Percentiles rank a stretch among this genome's conserved stretches.
These are phyloP conservation scores for Dendrocopos noguchii DNA, from an alignment of 2,113 vertebrate species.

Conservation along the genomic window DNA sequence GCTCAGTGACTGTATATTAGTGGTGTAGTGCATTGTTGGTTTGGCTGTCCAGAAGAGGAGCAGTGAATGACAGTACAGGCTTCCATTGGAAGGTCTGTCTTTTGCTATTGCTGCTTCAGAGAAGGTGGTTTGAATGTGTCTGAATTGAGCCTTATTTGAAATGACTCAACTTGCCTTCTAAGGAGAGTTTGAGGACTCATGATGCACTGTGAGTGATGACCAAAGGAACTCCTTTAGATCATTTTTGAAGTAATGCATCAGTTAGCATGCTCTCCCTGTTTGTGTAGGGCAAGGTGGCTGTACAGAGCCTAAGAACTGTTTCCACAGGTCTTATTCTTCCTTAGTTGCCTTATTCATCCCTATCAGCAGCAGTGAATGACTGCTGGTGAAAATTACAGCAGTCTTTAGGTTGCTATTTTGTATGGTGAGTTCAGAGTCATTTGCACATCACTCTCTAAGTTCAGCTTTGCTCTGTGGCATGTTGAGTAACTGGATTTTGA, in stretches of 20 bases:
- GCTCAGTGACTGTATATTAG: neutral
- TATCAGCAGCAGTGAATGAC: neutral
- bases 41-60: neutral
- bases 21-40: fast-evolving
- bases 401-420: neutral
- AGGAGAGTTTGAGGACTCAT: neutral
- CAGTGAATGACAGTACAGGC: neutral
- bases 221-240: neutral
- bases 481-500: neutral
- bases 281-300: neutral
- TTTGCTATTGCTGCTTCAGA: neutral
- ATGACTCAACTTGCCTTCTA: neutral
- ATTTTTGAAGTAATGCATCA: neutral
- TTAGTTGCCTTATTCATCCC: neutral
- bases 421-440: neutral
- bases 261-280: neutral
- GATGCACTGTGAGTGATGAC: neutral
- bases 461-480: neutral
- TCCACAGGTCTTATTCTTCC: neutral
- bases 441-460: neutral
- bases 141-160: neutral
- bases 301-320: neutral
- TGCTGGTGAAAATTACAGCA: neutral
- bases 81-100: neutral
- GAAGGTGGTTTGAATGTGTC: neutral